Base-by-base conservation (phyloP, 2,113 vertebrate species). In the Otocyon megalotis region DNA sequence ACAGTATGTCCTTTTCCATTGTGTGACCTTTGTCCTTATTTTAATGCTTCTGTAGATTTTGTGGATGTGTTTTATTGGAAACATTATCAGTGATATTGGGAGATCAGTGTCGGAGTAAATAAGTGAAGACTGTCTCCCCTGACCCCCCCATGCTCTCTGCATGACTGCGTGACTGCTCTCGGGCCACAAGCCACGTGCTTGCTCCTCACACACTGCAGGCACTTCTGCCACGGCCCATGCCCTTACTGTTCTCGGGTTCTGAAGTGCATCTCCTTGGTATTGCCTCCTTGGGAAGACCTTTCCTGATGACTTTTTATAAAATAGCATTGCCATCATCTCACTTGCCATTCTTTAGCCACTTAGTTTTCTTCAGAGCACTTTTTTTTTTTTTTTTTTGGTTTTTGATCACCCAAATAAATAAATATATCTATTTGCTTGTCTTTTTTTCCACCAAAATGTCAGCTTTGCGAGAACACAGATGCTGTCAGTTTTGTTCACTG, bases 21-120 rank as follows among this genome's bases (percentile, higher is more conserved):
- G 92, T 58, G 43, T 95, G 48, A 83, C 71, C 67, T 90, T 92
- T 82, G 37, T 82, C 12, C 84, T 71, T 86, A 53, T 53, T 90
- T 65, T 50, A 72, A 28, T 94, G 50, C 76, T 79, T 80, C 56
- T 77, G n/a, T 88, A 87, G 81, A 72, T 71, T 77, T 54, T 93
- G 16, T 95, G 50, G 35, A 11, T 93, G 74, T 79, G 37, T 92
- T 76, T 93, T 28, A 11, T 19, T 92, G 65, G 82, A 50, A 77
- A 32, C 32, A 24, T 85, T 72, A 43, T 82, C 2, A 32, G 8
- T 85, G 26, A 20, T 35, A 58, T 82, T 90, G 90, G 43, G 92
- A 86, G 60, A 53, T 76, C 16, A 30, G 0, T 35, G 28, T 65
- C 50, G 24, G 26, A 76, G 43, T 58, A 17, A 67, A 54, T 62